Percentiles rank a stretch among this genome's conserved stretches.
Conservation (phyloP, 2,113 vertebrate species). For the Excalfactoria chinensis region DNA sequence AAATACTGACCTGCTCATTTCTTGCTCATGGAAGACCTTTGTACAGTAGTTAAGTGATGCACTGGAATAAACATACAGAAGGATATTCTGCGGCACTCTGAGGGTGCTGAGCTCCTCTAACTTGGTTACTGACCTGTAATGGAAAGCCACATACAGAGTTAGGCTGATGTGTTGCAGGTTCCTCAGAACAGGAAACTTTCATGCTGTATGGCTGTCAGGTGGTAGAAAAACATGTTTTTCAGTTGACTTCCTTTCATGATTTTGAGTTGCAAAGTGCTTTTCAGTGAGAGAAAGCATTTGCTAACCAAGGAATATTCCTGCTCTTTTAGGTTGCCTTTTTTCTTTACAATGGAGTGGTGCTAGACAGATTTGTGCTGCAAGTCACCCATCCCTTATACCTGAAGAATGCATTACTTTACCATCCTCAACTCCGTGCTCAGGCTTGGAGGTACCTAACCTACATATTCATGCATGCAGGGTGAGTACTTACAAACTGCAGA, state of each 20-base stretch:
- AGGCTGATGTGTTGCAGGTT: background rate
- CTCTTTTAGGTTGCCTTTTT: conserved; percentile 89
- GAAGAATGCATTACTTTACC: conserved; percentile 91
- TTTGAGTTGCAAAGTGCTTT: background rate
- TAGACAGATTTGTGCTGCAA: conserved; percentile 93
- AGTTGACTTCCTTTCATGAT: background rate
- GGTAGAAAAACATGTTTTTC: background rate
- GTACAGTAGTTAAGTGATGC: background rate
- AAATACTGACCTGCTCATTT: background rate
- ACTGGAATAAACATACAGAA: background rate
- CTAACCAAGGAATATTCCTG: conserved; percentile 30
- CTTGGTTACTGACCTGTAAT: background rate
- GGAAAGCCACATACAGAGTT: background rate
- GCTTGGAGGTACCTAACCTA: conserved; percentile 97
- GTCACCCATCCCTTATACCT: conserved; percentile 92
- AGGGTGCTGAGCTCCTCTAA: background rate
- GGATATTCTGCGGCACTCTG: background rate
- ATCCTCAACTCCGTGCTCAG: conserved; percentile 92
- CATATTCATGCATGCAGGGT: conserved; percentile 98
- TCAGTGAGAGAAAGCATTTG: background rate
- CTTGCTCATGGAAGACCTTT: background rate
- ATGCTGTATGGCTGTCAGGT: background rate
- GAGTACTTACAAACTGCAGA: conserved; percentile 68
- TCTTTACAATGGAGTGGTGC: conserved; percentile 90
- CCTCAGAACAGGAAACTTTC: background rate